These are phyloP conservation scores for Aldrovandia affinis DNA, from an alignment of 2,797 vertebrate genomes.

Conservation along the genomic window DNA sequence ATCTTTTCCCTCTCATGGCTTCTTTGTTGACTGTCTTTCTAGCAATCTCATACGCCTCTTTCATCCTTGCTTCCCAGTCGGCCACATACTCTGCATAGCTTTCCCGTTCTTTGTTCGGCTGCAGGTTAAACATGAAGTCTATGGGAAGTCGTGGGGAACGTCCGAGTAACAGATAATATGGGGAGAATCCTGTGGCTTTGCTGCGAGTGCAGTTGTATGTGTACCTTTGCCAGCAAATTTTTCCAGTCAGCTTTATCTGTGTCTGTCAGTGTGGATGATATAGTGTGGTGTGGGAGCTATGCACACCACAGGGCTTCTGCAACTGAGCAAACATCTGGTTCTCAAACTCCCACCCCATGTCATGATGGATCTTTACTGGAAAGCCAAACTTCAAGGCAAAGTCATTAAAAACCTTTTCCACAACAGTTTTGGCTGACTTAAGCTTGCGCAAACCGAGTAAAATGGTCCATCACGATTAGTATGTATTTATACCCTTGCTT, in stretches of 20 bases:
- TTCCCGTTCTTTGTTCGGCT: not conserved
- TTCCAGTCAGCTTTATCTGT: not conserved
- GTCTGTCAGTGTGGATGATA: not conserved
- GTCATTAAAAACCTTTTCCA: not conserved
- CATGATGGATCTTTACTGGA: not conserved
- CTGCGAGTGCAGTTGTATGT: not conserved
- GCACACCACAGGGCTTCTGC: not conserved
- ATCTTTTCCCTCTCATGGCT: not conserved
- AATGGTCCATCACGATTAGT: not conserved
- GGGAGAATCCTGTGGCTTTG: not conserved
- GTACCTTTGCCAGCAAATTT: not conserved
- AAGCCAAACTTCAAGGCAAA: not conserved
- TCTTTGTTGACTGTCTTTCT: not conserved
- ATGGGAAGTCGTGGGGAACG: not conserved
- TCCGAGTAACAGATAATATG: not conserved
- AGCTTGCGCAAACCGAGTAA: not conserved
- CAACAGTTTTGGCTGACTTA: not conserved
- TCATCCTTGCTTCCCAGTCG: not conserved
- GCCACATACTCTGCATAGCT: constrained; percentile 8
- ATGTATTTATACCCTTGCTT: not conserved
- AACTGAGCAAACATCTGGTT: not conserved
- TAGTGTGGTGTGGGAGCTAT: not conserved
- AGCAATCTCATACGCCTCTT: not conserved
- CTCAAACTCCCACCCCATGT: not conserved
- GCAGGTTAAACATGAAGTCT: not conserved